Base-by-base conservation (phyloP, 2,797 vertebrate genomes). In the Sorex maritimensis region DNA sequence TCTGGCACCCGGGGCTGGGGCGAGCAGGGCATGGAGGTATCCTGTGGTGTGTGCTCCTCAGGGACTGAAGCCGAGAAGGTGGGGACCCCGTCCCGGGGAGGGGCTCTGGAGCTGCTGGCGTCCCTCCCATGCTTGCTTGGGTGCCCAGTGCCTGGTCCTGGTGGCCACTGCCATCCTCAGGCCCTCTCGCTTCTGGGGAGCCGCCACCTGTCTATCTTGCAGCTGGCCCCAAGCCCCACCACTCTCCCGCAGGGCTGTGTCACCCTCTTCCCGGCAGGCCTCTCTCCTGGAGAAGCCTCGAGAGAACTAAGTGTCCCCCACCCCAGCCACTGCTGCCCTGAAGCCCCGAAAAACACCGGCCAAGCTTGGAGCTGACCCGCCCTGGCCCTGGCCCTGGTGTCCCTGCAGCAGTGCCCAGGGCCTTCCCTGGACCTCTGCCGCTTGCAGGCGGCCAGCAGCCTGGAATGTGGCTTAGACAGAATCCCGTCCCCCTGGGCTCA, bases 311-410 rank as follows among this genome's bases (percentile, higher is more conserved):
- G 97, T 52, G 93, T 95, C 90, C 77, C 55, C 83, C 58, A 61
- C 14, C 58, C 58, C 19, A 6, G 17, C 58, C 58, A 81, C 88
- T 83, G 88, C 58, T 61, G 88, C 69, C n/a, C 93, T 92, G 86
- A 96, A 28, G 15, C 81, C 87, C 93, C 96, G 96, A 90, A 91
- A 80, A n/a, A 5, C 67, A 82, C 6, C 14, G 95, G 96, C 69
- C 96, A 81, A 44, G 71, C 88, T 91, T 0, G 0, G 83, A 95
- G 92, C 90, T 91, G 86, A 94, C 3, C 81, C 87, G 75, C 88
- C 85, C 78, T n/a, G 30, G 30, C 69, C 87, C 74, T 90, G 69
- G 88, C 84, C 77, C 0, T 52, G 68, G 90, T 93, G 58, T 79
- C 80, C 34, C 79, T 82, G 83, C 75, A 82, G 71, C 15, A 41